phyloP scores from a whole-genome alignment of 1,140 invertebrate species.

The Orchestia grillus region DNA sequence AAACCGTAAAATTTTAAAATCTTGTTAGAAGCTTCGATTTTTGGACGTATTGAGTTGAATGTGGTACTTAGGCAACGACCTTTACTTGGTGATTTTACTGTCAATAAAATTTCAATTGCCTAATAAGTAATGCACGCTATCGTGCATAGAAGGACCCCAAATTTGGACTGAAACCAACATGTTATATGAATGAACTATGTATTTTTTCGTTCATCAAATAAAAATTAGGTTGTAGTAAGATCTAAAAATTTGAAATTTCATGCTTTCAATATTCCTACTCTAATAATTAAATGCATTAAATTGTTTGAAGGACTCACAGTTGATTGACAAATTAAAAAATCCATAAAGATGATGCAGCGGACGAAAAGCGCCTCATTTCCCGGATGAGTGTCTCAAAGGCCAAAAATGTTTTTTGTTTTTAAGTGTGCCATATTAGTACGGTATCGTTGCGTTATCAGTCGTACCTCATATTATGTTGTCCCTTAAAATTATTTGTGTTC shows the following conservation, averaged over 20 bases:
- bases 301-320: not conserved
- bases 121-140: no score
- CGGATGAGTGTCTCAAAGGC: not conserved
- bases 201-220: not conserved
- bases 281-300: not conserved
- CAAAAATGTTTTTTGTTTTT: not conserved
- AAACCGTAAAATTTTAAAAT: no score
- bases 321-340: not conserved
- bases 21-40: no score
- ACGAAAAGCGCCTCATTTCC: not conserved
- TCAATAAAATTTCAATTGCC: no score
- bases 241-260: not conserved
- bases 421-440: not conserved
- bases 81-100: no score
- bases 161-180: no score
- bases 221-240: not conserved
- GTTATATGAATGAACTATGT: not conserved
- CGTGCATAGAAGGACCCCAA: no score
- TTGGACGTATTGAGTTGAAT: no score
- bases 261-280: not conserved
- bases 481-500: no score
- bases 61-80: no score
- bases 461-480: no score
- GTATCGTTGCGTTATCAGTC: not conserved
- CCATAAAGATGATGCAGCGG: not conserved